These are phyloP conservation scores for Prionailurus viverrinus DNA, from an alignment of 2,113 vertebrate species.

Conservation along the genomic window DNA sequence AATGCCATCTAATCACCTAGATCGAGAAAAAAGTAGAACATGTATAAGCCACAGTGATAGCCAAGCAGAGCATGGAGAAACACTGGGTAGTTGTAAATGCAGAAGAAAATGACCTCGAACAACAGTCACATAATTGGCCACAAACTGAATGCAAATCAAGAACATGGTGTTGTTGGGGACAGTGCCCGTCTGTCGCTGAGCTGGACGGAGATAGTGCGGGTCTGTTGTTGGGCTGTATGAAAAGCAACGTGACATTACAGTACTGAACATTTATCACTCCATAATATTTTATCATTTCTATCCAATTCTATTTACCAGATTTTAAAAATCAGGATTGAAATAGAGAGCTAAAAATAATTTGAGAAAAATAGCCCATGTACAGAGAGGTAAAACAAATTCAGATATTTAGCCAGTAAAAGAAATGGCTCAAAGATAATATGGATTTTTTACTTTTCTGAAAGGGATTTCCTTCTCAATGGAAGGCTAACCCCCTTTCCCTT, in stretches of 20 bases:
- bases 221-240: neutral
- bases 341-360: neutral
- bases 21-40: neutral
- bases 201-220: neutral
- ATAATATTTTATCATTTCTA: neutral
- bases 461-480: neutral
- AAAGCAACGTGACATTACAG: neutral
- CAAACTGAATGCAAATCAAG: neutral
- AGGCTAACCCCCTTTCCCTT: too few relatives aligned
- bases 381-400: neutral
- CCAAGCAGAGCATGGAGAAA: neutral
- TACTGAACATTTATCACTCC: neutral
- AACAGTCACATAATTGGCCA: neutral
- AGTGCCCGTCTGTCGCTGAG: neutral
- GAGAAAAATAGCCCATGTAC: neutral
- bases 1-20: neutral
- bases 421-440: neutral
- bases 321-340: neutral
- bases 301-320: neutral
- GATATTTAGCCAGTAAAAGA: neutral
- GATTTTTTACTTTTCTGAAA: neutral
- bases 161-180: rapidly evolving
- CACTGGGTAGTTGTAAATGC: neutral
- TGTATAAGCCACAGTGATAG: neutral
- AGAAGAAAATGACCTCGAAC: neutral